Evolutionary conservation across 2,888 invertebrate genomes (phyloP).

Genomic region (Doris montereyensis): DNA sequence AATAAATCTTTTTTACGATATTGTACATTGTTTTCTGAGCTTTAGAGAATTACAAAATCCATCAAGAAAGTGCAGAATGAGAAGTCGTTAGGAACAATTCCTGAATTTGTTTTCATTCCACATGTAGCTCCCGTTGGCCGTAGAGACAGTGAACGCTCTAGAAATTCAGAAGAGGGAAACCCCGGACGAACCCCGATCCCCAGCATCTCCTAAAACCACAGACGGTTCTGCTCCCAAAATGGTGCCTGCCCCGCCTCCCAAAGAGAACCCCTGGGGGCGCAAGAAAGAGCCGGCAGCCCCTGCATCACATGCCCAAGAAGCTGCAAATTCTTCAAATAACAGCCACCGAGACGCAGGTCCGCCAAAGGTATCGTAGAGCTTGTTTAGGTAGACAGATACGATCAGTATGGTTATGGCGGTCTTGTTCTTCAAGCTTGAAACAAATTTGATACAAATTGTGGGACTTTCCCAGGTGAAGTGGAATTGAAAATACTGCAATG

Average conservation of each 20-base stretch:
- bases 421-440: no score
- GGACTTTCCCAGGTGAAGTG: no score
- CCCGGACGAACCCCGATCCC: conserved; percentile 35
- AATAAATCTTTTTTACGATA: not conserved
- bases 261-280: conserved; percentile 68
- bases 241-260: conserved; percentile 70
- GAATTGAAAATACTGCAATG: no score
- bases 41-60: no score
- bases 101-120: conserved; percentile 4
- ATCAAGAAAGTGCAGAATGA: conserved; percentile 18
- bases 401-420: no score
- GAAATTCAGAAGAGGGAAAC: conserved; percentile 49
- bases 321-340: not conserved
- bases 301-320: not conserved
- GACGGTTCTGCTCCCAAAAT: conserved; percentile 53
- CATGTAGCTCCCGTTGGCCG: conserved; percentile 34
- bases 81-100: no score
- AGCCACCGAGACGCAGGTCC: not conserved
- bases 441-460: no score
- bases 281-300: conserved; percentile 48
- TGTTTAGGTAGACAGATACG: not conserved
- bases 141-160: conserved; percentile 57
- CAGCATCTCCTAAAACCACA: conserved; percentile 44
- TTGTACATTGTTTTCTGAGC: no score
- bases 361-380: not conserved